A percentile compares a stretch with the other conserved stretches of the same genome.
These are phyloP conservation scores for Charanyca ferruginea DNA, from an alignment of 2,888 invertebrate genomes.

Conservation along the genomic window DNA sequence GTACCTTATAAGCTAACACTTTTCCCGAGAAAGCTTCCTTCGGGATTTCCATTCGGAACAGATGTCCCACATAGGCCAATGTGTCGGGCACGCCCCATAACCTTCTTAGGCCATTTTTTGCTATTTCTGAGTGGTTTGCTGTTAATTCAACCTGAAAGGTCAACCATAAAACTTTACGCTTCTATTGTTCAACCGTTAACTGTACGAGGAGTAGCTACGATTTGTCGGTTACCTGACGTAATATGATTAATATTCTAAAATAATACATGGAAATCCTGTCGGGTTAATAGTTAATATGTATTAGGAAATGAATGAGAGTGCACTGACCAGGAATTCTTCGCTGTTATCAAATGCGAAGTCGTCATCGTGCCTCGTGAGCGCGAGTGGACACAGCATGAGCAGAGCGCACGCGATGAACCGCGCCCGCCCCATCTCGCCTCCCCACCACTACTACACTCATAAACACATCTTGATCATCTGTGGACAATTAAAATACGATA, in stretches of 20 bases:
- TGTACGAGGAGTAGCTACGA: constrained; percentile 26
- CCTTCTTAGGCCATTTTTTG: constrained; percentile 88
- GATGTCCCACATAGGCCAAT: constrained; percentile 93
- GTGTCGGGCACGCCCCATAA: constrained; percentile 92
- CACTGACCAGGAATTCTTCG: constrained; percentile 86
- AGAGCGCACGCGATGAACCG: constrained; percentile 81
- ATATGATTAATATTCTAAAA: constrained; percentile 62
- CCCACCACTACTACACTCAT: constrained; percentile 76
- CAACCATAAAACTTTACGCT: constrained; percentile 52
- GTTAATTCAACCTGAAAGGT: constrained; percentile 84
- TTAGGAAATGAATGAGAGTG: constrained; percentile 41
- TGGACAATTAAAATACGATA: constrained; percentile 68
- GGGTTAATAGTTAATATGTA: constrained; percentile 27
- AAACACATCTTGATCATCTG: constrained; percentile 85
- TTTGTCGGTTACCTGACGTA: constrained; percentile 51
- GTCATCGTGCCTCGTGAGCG: constrained; percentile 86
- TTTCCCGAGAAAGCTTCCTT: constrained; percentile 93
- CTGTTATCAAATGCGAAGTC: constrained; percentile 89
- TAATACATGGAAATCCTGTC: constrained; percentile 58
- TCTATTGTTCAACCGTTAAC: constrained; percentile 45
- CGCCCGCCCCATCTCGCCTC: constrained; percentile 79
- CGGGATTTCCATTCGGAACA: constrained; percentile 94
- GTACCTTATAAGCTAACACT: constrained; percentile 93
- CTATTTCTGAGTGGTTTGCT: constrained; percentile 87
- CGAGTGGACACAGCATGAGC: constrained; percentile 84